Base-by-base conservation (phyloP, 2,888 invertebrate species). In the Galerucella calmariensis region DNA sequence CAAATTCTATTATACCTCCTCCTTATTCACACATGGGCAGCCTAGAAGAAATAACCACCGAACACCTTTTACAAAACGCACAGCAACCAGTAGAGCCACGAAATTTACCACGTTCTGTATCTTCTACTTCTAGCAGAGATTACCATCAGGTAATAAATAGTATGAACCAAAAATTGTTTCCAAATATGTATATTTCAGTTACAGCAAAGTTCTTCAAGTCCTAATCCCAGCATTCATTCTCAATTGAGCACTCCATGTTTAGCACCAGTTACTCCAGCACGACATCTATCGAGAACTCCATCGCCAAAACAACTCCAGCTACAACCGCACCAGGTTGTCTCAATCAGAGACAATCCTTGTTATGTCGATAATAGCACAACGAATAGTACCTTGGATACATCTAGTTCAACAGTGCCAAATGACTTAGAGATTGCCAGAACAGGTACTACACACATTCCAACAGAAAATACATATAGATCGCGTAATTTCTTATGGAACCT, bases 1-100 rank as follows among this genome's bases (percentile, higher is more conserved):
- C 95, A 71, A 95, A 95, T 87, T 92, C 93, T 74, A 90, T 94
- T 85, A 92, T 95, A 82, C 95, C 95, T 75, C 95, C 95, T 63
- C 94, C 95, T 20, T 95, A 95, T 88, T 95, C 95, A 20, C 80
- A 74, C 92, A 93, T 93, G 80, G 92, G 92, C 81, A 94, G 93
- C 86, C 90, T 93, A 81, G 94, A 94, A 81, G 91, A 92, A 81
- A 87, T 90, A 74, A 89, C 88, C 73, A 88, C 89, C 80, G 81
- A 80, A 66, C 79, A 78, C 12, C 84, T 83, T 24, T 59, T 67
- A 20, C 76, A 76, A 73, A n/a, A 69, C 83, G 79, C 74, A 56
- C 76, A 74, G 53, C 73, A 73, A 72, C 73, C 51, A 14, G 51
- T 74, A 61, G 77, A 79, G 46, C 79, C 82, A 62, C 75, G 79